Conservation (phyloP, 2,113 vertebrate genomes). For the Coracopsis vasa region DNA sequence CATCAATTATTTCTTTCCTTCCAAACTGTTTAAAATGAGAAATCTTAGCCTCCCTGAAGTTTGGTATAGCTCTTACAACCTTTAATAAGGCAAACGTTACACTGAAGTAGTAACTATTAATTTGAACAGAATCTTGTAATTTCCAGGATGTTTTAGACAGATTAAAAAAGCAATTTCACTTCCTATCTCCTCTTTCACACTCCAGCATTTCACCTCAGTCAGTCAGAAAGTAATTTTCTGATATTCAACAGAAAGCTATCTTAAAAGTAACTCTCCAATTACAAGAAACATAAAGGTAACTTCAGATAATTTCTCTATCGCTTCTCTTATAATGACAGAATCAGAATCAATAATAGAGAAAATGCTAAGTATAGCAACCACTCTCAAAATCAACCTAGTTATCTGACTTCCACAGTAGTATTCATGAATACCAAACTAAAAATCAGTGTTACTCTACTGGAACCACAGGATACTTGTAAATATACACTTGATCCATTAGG, state of each 20-base stretch:
- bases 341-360: neutral
- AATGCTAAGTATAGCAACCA: neutral
- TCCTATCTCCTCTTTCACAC: neutral
- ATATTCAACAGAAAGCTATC: neutral
- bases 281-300: neutral
- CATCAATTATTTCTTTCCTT: neutral
- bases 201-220: neutral
- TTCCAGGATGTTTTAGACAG: neutral
- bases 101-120: neutral
- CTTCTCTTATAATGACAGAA: neutral
- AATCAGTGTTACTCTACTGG: neutral
- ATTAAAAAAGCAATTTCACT: neutral
- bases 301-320: neutral
- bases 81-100: neutral
- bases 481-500: neutral
- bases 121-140: neutral
- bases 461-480: neutral
- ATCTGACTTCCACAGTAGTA: neutral
- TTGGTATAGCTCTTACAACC: neutral
- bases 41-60: neutral
- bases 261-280: constrained; percentile 5
- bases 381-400: neutral
- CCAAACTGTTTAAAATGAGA: neutral
- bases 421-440: neutral
- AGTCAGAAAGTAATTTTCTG: neutral